A percentile compares a stretch with the other conserved stretches of the same genome.
phyloP scores from a whole-genome alignment of 2,113 vertebrate species.

The Rhinichthys klamathensis region DNA sequence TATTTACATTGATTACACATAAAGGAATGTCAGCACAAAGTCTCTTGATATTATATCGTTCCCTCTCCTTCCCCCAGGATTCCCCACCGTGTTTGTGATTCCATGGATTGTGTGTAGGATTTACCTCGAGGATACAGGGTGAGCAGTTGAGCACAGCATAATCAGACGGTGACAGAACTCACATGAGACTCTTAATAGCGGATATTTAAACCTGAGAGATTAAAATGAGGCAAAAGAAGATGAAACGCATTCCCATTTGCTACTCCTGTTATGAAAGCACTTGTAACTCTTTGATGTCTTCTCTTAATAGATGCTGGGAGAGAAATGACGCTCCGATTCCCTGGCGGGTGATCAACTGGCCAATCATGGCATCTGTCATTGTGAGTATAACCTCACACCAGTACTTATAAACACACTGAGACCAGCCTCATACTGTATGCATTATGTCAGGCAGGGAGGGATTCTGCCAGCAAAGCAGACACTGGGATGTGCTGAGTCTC shows the following conservation, averaged over 20 bases:
- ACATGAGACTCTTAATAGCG: neutral
- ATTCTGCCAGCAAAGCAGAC: slow-evolving; percentile 24
- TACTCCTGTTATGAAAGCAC: slow-evolving; percentile 3
- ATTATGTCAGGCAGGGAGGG: slow-evolving; percentile 18
- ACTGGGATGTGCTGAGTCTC: slow-evolving; percentile 30
- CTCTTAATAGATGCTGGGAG: slow-evolving; percentile 87
- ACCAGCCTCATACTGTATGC: slow-evolving; percentile 25
- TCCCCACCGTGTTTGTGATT: slow-evolving; percentile 76
- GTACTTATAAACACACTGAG: neutral
- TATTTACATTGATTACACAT: slow-evolving; percentile 10
- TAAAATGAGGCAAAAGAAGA: slow-evolving; percentile 1
- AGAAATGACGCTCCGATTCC: slow-evolving; percentile 84
- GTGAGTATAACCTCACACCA: slow-evolving; percentile 74
- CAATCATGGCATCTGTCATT: slow-evolving; percentile 89
- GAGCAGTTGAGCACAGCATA: slow-evolving; percentile 32
- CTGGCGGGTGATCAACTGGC: slow-evolving; percentile 90
- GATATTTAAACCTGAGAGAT: neutral
- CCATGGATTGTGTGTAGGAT: slow-evolving; percentile 87
- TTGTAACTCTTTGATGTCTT: slow-evolving; percentile 17
- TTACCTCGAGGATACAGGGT: slow-evolving; percentile 87
- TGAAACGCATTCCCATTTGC: neutral
- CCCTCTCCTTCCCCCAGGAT: slow-evolving; percentile 60
- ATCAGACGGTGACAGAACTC: slow-evolving; percentile 2
- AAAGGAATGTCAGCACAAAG: neutral
- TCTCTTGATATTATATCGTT: slow-evolving; percentile 11